Base-by-base conservation (phyloP, 2,888 invertebrate species). In the Melipona beecheii region DNA sequence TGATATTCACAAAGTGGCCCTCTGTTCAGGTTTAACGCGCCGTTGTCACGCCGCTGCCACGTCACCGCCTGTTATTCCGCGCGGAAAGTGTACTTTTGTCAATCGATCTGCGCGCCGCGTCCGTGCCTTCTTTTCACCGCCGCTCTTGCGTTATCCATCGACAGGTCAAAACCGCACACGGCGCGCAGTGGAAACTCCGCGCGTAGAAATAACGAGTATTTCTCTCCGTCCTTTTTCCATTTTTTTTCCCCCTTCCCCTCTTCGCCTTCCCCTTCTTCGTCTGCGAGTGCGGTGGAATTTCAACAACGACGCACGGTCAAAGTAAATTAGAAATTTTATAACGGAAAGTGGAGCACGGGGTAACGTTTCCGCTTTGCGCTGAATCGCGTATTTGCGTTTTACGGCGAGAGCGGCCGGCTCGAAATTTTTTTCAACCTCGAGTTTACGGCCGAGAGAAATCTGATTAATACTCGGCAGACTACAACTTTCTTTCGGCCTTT, bases 1-100 rank as follows among this genome's bases (percentile, higher is more conserved):
- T 92, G 92, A 89, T 91, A 92, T 92, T 91, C 92, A 92, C 92
- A 92, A 92, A 92, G 91, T 85, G 84, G 69, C 58, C n/a, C 21
- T 73, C 58, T 69, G 78, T 81, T 75, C 85, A 62, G 54, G 85
- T 68, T 81, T 81, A 84, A 75, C 81, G 31, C 65, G 74, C 15
- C 50, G 52, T 62, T 73, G 77, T 73, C 74, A 49, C 69, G 62
- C 68, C 58, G 56, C 27, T 36, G 56, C 49, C 71, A 15, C 64
- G 72, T 76, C 43, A n/a, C 58, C 64, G 58, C 62, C 71, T 78
- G 69, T 81, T 81, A 74, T 81, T 81, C 78, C 78, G 65, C 81
- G 73, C 70, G 70, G 75, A 43, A 75, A 73, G 50, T 65, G 73
- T 75, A 75, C 72, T 78, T 69, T 75, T 74, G 73, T 54, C 75